These are phyloP conservation scores for Thripadectes ignobilis DNA, from an alignment of 2,797 vertebrate genomes.

Conservation along the genomic window DNA sequence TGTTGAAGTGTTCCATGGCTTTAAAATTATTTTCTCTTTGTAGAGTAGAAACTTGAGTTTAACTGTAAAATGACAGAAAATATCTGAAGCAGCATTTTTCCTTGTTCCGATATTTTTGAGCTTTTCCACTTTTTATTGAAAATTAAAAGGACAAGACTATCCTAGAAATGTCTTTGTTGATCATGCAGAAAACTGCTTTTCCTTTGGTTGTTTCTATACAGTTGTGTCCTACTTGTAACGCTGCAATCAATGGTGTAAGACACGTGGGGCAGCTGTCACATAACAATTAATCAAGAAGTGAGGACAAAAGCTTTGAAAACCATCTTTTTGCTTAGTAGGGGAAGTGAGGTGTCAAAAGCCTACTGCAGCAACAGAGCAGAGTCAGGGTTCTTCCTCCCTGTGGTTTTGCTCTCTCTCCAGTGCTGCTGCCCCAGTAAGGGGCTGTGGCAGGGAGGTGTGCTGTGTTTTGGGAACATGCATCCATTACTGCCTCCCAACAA, in stretches of 20 bases:
- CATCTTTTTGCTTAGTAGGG: not conserved
- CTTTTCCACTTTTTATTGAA: not conserved
- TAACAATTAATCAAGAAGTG: not conserved
- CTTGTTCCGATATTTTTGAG: not conserved
- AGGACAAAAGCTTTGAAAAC: not conserved
- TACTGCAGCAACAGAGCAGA: not conserved
- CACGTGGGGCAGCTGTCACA: not conserved
- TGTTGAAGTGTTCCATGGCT: not conserved
- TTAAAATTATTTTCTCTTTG: not conserved
- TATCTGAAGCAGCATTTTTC: not conserved
- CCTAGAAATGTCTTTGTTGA: not conserved
- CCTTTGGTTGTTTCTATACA: not conserved
- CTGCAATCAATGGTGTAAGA: not conserved
- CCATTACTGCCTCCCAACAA: not conserved
- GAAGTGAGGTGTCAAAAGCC: not conserved
- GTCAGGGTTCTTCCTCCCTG: not conserved
- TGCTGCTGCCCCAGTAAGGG: not conserved
- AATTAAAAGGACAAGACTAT: not conserved
- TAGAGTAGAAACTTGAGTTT: not conserved
- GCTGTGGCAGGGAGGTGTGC: fast-evolving
- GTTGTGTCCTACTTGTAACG: not conserved
- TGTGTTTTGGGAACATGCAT: not conserved
- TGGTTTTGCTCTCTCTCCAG: not conserved
- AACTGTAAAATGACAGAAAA: not conserved
- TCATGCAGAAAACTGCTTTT: not conserved